Evolutionary conservation across 2,113 vertebrate species (phyloP).

Genomic region (Solea solea): DNA sequence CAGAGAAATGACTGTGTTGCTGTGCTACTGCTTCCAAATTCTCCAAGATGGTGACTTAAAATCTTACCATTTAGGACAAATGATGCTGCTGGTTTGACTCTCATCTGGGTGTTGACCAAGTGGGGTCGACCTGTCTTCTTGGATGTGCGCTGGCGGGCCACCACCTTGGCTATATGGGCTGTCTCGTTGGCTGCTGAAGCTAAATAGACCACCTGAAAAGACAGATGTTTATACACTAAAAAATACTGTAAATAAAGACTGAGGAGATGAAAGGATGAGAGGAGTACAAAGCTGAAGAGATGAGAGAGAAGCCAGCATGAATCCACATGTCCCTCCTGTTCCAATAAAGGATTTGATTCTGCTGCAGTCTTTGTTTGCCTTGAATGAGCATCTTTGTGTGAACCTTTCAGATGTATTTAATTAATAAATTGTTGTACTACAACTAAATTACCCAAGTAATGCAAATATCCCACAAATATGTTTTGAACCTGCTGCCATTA

Average conservation of each 20-base stretch:
- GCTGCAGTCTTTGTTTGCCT: constrained; percentile 27
- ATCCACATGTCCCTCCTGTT: constrained; percentile 40
- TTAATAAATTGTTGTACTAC: too few species aligned
- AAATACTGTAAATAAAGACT: not conserved
- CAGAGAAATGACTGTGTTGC: not conserved
- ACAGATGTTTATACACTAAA: not conserved
- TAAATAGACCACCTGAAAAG: constrained; percentile 83
- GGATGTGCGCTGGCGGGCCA: constrained; percentile 89
- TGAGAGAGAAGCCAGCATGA: not conserved
- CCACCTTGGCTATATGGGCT: constrained; percentile 85
- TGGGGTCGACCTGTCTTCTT: constrained; percentile 86
- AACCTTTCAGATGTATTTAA: not conserved
- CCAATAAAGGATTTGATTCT: constrained; percentile 24
- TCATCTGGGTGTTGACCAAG: constrained; percentile 94
- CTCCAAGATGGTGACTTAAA: not conserved
- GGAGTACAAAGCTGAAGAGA: too few species aligned
- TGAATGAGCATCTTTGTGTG: constrained; percentile 69
- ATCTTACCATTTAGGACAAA: constrained; percentile 86
- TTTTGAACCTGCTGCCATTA: too few species aligned
- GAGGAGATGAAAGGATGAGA: too few species aligned
- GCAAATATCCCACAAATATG: too few species aligned
- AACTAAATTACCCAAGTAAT: too few species aligned
- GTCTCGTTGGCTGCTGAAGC: constrained; percentile 84
- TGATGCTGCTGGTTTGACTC: constrained; percentile 86
- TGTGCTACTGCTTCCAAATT: not conserved